phyloP scores from a whole-genome alignment of 2,113 vertebrate species.

The Macroglossus sobrinus region DNA sequence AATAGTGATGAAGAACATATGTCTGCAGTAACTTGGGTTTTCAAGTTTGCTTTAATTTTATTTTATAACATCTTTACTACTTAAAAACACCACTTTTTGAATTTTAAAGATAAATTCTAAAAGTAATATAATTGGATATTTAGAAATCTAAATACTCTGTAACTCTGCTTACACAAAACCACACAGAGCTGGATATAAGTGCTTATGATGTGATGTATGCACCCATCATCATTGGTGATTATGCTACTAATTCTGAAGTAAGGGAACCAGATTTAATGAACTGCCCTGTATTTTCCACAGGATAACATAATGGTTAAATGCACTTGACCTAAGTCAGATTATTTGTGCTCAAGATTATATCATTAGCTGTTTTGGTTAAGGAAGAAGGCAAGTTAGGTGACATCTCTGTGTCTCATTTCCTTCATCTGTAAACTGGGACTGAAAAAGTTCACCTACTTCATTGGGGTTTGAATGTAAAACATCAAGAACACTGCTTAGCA shows the following conservation, averaged over 20 bases:
- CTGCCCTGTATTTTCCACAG: not conserved
- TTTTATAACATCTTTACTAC: not conserved
- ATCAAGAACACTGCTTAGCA: not conserved
- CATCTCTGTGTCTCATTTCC: not conserved
- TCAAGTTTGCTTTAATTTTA: not conserved
- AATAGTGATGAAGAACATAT: rapidly evolving
- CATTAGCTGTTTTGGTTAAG: not conserved
- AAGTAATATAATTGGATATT: not conserved
- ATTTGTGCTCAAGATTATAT: not conserved
- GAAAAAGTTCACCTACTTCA: not conserved
- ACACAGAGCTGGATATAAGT: not conserved
- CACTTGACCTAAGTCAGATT: not conserved
- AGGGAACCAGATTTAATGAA: not conserved
- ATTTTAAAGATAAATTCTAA: not conserved
- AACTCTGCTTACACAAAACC: not conserved
- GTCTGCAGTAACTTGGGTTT: not conserved
- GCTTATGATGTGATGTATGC: not conserved
- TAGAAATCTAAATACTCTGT: not conserved
- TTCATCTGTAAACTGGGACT: not conserved
- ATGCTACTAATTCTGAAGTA: not conserved
- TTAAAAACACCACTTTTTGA: not conserved
- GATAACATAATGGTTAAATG: not conserved
- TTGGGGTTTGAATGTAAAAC: not conserved
- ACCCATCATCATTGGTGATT: rapidly evolving
- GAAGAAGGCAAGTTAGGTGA: not conserved